These are phyloP conservation scores for Hypomecis punctinalis DNA, from an alignment of 2,888 invertebrate species.

Conservation along the genomic window DNA sequence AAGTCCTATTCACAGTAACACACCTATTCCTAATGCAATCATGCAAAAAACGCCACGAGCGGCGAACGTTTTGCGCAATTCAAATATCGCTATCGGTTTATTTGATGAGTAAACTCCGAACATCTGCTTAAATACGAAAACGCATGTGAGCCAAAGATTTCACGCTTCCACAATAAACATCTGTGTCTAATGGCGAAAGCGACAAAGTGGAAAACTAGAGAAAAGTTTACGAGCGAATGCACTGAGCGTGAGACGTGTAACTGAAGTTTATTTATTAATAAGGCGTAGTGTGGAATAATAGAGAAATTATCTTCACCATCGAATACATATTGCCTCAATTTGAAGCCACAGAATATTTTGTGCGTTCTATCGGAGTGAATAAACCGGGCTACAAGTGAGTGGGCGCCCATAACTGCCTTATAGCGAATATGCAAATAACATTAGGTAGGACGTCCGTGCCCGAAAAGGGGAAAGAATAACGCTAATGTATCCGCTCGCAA, in stretches of 20 bases:
- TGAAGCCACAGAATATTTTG: slow-evolving; percentile 7
- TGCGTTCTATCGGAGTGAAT: slow-evolving; percentile 35
- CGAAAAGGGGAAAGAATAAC: slow-evolving; percentile 79
- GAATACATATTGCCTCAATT: slow-evolving; percentile 2
- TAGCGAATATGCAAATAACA: slow-evolving; percentile 72
- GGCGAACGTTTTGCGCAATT: slow-evolving; percentile 58
- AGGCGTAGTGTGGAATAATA: background rate
- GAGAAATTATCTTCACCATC: background rate
- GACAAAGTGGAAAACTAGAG: slow-evolving; percentile 44
- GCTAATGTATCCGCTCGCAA: slow-evolving; percentile 74
- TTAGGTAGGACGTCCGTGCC: slow-evolving; percentile 77
- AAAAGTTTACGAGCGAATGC: slow-evolving; percentile 27
- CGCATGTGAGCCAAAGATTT: slow-evolving; percentile 60
- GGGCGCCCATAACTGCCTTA: slow-evolving; percentile 63
- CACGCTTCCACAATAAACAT: slow-evolving; percentile 55
- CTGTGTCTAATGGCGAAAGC: slow-evolving; percentile 55
- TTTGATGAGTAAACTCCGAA: slow-evolving; percentile 66
- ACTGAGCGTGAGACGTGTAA: slow-evolving; percentile 18
- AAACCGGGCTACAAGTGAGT: slow-evolving; percentile 53
- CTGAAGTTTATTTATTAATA: slow-evolving; percentile 16
- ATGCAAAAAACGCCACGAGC: slow-evolving; percentile 52
- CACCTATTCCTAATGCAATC: slow-evolving; percentile 43
- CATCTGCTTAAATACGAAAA: slow-evolving; percentile 61
- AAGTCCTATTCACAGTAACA: slow-evolving; percentile 30
- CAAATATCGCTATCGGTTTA: slow-evolving; percentile 57